These are phyloP conservation scores for Rhinolophus ferrumequinum DNA, from an alignment of 2,113 vertebrate genomes.

Conservation along the genomic window DNA sequence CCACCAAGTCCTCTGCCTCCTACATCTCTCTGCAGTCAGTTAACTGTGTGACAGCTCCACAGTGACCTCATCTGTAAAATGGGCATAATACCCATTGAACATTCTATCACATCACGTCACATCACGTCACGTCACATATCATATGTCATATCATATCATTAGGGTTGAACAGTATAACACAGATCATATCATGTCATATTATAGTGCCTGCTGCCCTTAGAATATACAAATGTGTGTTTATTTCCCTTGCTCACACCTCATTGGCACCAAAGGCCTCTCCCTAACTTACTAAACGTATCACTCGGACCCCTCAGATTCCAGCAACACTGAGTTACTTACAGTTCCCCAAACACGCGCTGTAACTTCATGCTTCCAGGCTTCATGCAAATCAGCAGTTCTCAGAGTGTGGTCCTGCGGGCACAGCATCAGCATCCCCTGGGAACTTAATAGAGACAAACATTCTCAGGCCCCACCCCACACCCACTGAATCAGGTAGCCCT, in stretches of 20 bases:
- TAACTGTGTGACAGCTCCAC: not conserved
- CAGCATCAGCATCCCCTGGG: not conserved
- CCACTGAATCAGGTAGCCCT: not conserved
- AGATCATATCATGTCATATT: fast-evolving
- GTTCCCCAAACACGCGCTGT: not conserved
- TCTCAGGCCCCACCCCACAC: not conserved
- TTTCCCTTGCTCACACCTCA: not conserved
- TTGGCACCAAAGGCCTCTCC: not conserved
- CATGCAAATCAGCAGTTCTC: fast-evolving
- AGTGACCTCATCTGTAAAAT: not conserved
- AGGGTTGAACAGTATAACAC: fast-evolving
- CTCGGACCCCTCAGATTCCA: not conserved
- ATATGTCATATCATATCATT: not conserved
- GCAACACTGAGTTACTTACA: not conserved
- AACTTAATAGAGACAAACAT: not conserved
- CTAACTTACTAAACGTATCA: not conserved
- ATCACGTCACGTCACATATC: not conserved
- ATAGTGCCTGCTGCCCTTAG: not conserved
- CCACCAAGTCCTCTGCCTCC: not conserved
- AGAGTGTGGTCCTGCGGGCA: not conserved
- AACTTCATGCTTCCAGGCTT: not conserved
- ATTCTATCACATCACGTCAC: fast-evolving
- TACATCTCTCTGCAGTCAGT: not conserved
- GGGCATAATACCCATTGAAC: not conserved
- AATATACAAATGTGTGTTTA: fast-evolving